Base-by-base conservation (phyloP, 1,140 invertebrate genomes). In the Scaptomyza pallida region DNA sequence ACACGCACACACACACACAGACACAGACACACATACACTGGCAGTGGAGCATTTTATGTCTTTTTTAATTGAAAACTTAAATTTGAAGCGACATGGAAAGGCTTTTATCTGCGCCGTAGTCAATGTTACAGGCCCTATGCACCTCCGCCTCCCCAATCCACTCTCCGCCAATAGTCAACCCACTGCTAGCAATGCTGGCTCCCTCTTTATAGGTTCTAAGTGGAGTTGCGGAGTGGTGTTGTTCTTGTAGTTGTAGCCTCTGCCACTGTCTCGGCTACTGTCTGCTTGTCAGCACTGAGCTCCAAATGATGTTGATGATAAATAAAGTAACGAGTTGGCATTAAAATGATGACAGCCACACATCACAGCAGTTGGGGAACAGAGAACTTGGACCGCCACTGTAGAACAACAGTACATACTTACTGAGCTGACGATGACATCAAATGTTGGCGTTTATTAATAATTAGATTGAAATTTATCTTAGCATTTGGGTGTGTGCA, bases 31-130 rank as follows among this genome's bases (percentile, higher is more conserved):
- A 43, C 21, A 57, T 13, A 35, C 45, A 56, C 15, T 23, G 50
- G 43, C 30, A 40, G 50, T 57, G 15, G 40, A 44, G 35, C 40
- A 67, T 61, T 88, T 88, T 82, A 88, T 88, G 82, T 88, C 82
- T 88, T 88, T 88, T 88, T 88, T 88, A 88, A 88, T 88, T 88
- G 82, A 88, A 88, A 88, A 88, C 82, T 88, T 88, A 88, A 88
- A 88, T 88, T 88, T 88, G 78, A 89, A 88, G 83, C 82, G 82
- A 88, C 82, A 88, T 88, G 82, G 78, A 88, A 88, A 88, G 82
- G 82, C 82, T 88, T 88, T 88, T 88, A 88, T 88, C 82, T 78
- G 78, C 64, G 64, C 83, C 82, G 81, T 80, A 80, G 62, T 65
- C 57, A 63, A 77, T 75, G 75, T 64, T 78, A 78, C 75, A 64